Conservation (phyloP, 1,140 invertebrate genomes). For the Sycobia sp. region DNA sequence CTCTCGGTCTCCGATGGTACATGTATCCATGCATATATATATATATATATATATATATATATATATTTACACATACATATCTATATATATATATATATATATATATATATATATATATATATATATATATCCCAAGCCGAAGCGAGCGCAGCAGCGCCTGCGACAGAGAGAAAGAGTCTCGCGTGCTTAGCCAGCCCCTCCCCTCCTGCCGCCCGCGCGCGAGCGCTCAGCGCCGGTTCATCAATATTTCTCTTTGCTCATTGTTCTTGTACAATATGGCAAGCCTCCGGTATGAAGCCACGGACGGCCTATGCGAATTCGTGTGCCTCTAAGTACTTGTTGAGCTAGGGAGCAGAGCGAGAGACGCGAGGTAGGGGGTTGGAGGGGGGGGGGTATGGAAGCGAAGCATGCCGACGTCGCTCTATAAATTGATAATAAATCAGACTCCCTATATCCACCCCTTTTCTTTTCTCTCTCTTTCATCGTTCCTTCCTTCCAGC, state of each 20-base stretch:
- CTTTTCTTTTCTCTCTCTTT: slow-evolving; percentile 6
- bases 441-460: background rate
- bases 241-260: slow-evolving; percentile 61
- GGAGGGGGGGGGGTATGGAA: too few relatives aligned
- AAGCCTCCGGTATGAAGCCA: slow-evolving; percentile 33
- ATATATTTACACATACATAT: too few relatives aligned
- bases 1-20: too few relatives aligned
- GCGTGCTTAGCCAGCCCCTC: too few relatives aligned
- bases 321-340: slow-evolving; percentile 27
- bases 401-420: slow-evolving; percentile 25
- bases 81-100: too few relatives aligned
- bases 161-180: slow-evolving; percentile 19
- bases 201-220: slow-evolving; percentile 22
- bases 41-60: too few relatives aligned
- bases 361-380: slow-evolving; percentile 10
- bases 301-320: slow-evolving; percentile 13
- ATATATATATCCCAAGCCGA: background rate
- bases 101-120: background rate
- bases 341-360: slow-evolving; percentile 26
- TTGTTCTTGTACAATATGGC: slow-evolving; percentile 58
- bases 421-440: slow-evolving; percentile 32
- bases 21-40: too few relatives aligned
- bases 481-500: background rate
- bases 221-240: slow-evolving; percentile 49
- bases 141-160: too few relatives aligned